phyloP scores from a whole-genome alignment of 1,140 invertebrate genomes.

The Lordiphosa clarofinis region DNA sequence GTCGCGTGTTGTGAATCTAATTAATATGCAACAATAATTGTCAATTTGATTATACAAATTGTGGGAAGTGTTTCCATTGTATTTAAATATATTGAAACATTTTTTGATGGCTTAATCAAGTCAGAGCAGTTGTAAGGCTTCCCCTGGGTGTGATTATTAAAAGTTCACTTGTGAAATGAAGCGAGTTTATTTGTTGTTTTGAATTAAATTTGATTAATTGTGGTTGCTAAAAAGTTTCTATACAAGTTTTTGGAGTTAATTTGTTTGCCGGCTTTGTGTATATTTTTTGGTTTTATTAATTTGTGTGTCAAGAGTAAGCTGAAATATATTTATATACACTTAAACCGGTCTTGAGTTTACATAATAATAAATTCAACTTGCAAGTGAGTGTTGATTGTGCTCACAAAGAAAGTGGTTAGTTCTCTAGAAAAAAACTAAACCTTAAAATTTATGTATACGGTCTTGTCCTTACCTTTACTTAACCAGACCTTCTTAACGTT shows the following conservation, averaged over 20 bases:
- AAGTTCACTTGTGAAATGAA: no score
- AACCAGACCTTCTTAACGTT: neutral
- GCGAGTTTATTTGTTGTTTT: no score
- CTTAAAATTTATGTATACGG: neutral
- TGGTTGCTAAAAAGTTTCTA: no score
- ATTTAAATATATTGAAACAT: conserved; percentile 19
- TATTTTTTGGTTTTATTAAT: conserved; percentile 3
- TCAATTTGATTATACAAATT: neutral
- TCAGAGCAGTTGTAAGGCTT: conserved; percentile 23
- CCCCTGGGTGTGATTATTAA: neutral
- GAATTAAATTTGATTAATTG: no score
- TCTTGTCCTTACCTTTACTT: conserved; percentile 5
- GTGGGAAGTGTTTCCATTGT: conserved; percentile 21
- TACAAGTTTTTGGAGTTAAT: no score
- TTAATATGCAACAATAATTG: conserved; percentile 2
- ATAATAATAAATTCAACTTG: no score
- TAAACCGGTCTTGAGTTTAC: no score
- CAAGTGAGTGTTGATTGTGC: neutral
- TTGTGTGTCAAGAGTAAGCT: neutral
- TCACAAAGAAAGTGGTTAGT: neutral
- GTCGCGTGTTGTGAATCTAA: conserved; percentile 13
- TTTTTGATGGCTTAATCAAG: conserved; percentile 9
- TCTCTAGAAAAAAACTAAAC: conserved; percentile 5
- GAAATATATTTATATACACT: no score
- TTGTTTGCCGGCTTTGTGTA: no score